phyloP scores from a whole-genome alignment of 2,797 vertebrate species.

The Epinephelus coioides region DNA sequence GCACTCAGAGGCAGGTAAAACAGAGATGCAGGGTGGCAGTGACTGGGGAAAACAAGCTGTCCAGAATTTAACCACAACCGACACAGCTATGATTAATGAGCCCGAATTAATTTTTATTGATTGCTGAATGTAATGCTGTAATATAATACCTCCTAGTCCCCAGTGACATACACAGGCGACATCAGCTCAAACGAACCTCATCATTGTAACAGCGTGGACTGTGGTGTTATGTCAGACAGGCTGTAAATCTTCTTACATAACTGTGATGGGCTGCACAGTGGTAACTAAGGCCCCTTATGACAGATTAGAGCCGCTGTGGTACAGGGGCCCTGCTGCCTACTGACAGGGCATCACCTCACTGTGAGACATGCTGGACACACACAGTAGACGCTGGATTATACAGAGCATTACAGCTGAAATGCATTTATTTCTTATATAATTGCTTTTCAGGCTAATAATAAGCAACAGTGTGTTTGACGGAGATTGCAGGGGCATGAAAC shows the following conservation, averaged over 20 bases:
- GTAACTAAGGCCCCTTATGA: slow-evolving; percentile 51
- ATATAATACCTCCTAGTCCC: background rate
- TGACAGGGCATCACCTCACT: slow-evolving; percentile 5
- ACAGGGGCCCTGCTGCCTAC: background rate
- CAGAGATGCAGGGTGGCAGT: background rate
- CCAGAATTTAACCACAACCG: no score
- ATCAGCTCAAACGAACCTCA: background rate
- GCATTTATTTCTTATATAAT: slow-evolving; percentile 19
- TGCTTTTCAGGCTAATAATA: slow-evolving; percentile 8
- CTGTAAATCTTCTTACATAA: slow-evolving; percentile 73
- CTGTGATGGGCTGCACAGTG: slow-evolving; percentile 21
- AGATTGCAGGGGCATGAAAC: background rate
- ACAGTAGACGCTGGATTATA: slow-evolving; percentile 29
- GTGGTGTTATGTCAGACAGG: slow-evolving; percentile 50
- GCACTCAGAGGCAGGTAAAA: background rate
- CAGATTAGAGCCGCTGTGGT: slow-evolving; percentile 41
- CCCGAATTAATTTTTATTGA: slow-evolving; percentile 19
- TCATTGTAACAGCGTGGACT: slow-evolving; percentile 8
- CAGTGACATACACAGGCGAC: background rate
- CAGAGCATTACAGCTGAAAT: slow-evolving; percentile 7
- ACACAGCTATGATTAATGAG: slow-evolving; percentile 20
- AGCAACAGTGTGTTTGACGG: background rate
- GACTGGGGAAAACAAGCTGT: background rate
- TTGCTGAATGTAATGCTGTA: background rate
- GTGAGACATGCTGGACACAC: slow-evolving; percentile 12